Base-by-base conservation (phyloP, 2,797 vertebrate genomes). In the Typhlichthys eigenmanni region DNA sequence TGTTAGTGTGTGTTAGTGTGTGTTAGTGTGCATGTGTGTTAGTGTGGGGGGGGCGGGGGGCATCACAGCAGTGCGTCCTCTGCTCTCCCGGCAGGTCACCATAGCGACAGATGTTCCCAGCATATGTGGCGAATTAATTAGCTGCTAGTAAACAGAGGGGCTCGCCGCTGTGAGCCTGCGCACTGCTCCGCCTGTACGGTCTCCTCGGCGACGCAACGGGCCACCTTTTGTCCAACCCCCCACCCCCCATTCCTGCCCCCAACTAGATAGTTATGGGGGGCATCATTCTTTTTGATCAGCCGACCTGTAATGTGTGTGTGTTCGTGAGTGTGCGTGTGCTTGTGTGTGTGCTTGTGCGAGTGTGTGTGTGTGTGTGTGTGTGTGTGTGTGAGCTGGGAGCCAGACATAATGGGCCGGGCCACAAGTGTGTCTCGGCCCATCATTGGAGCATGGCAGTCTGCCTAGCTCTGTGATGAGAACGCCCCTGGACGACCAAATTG, bases 41-140 rank as follows among this genome's bases (percentile, higher is more conserved):
- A 76, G 75, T 79, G 67, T 79, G 81, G 87, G 75, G 66, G 88
- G 85, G 78, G 91, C 76, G 91, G 92, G 93, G 88, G 92, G 72
- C 93, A 78, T 91, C 95, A 83, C 96, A 96, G 95, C 95, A 95
- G 95, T 94, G 88, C 87, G 95, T 95, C 94, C 93, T 88, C 94
- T 94, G 95, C 94, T 95, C 94, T 92, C 89, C 91, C 93, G 95
- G 96, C 96, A 95, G 97, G 97, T 98, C 96, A 97, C 89, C 74
- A 51, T 51, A 79, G 92, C 94, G 93, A 95, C 97, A 99, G 97
- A 98, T 98, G 97, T 98, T 99, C 93, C 90, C 93, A 96, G 91
- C 96, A 98, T 98, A 98, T 98, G 97, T 96, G 96, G 92, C 94
- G 94, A 98, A 98, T 98, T 98, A 98, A 98, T 98, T 98, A 98